phyloP scores from a whole-genome alignment of 2,888 invertebrate species.

The Hirudinaria manillensis region DNA sequence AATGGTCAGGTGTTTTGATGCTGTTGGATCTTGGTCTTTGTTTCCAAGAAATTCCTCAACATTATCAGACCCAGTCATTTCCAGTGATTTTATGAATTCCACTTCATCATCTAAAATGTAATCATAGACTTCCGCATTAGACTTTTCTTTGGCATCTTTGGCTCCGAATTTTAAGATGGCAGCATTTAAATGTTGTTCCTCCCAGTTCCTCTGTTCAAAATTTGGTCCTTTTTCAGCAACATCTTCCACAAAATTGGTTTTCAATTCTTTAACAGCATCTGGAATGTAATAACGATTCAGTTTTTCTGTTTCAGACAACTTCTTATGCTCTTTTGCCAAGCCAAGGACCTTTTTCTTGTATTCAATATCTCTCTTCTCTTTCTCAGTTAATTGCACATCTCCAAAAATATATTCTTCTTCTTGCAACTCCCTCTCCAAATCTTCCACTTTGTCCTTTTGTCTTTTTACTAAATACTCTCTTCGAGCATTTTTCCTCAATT shows the following conservation, averaged over 20 bases:
- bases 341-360: slow-evolving; percentile 84
- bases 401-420: slow-evolving; percentile 94
- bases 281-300: slow-evolving; percentile 92
- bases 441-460: slow-evolving; percentile 89
- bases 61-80: slow-evolving; percentile 55
- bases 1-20: slow-evolving; percentile 66
- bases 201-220: slow-evolving; percentile 78
- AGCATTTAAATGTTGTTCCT: slow-evolving; percentile 88
- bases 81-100: slow-evolving; percentile 77
- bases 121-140: slow-evolving; percentile 70
- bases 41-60: neutral
- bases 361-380: slow-evolving; percentile 75
- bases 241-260: slow-evolving; percentile 59
- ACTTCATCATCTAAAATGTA: slow-evolving; percentile 90
- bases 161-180: slow-evolving; percentile 90
- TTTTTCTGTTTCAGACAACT: slow-evolving; percentile 83
- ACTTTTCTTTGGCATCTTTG: slow-evolving; percentile 64
- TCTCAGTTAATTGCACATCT: slow-evolving; percentile 74
- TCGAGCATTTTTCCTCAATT: slow-evolving; percentile 80
- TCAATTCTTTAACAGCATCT: slow-evolving; percentile 42
- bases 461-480: slow-evolving; percentile 89
- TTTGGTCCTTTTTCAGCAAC: slow-evolving; percentile 68
- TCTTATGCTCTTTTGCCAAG: slow-evolving; percentile 89
- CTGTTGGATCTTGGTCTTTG: neutral
- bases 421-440: slow-evolving; percentile 84